Conservation (phyloP, 2,888 invertebrate genomes). For the Diogma glabrata region DNA sequence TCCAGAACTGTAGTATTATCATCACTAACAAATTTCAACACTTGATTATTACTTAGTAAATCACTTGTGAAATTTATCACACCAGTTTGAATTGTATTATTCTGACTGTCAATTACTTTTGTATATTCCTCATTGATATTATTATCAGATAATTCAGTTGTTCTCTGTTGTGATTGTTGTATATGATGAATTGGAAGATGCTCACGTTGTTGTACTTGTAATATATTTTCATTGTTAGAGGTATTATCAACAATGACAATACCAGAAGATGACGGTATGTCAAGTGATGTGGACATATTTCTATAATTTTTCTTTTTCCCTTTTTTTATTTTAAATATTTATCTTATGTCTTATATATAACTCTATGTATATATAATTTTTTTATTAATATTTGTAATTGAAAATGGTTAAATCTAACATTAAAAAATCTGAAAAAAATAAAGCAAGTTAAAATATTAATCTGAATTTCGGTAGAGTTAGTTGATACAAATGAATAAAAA, state of each 20-base stretch:
- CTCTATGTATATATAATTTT: conserved; percentile 7
- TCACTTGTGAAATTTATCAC: conserved; percentile 24
- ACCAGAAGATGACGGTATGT: conserved; percentile 30
- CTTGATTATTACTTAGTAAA: conserved; percentile 31
- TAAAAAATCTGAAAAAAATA: conserved; percentile 8
- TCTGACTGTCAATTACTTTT: conserved; percentile 15
- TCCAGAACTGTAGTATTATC: conserved; percentile 28
- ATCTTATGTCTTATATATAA: neutral
- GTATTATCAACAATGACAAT: conserved; percentile 31
- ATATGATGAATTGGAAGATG: conserved; percentile 3
- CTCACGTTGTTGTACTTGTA: neutral
- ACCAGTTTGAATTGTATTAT: conserved; percentile 18
- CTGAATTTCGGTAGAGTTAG: no score
- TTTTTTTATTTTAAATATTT: conserved; percentile 3
- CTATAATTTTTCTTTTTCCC: neutral
- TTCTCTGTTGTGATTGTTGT: conserved; percentile 2
- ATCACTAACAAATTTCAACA: conserved; percentile 34
- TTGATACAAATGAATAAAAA: no score
- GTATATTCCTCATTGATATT: conserved; percentile 5
- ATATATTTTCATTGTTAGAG: conserved; percentile 15
- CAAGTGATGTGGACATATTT: conserved; percentile 17
- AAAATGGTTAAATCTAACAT: conserved; percentile 6
- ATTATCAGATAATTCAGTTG: conserved; percentile 8
- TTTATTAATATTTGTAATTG: conserved; percentile 5
- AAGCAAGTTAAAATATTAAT: neutral